Evolutionary conservation across 2,113 vertebrate species (phyloP).

Genomic region (Pleuronectes platessa): DNA sequence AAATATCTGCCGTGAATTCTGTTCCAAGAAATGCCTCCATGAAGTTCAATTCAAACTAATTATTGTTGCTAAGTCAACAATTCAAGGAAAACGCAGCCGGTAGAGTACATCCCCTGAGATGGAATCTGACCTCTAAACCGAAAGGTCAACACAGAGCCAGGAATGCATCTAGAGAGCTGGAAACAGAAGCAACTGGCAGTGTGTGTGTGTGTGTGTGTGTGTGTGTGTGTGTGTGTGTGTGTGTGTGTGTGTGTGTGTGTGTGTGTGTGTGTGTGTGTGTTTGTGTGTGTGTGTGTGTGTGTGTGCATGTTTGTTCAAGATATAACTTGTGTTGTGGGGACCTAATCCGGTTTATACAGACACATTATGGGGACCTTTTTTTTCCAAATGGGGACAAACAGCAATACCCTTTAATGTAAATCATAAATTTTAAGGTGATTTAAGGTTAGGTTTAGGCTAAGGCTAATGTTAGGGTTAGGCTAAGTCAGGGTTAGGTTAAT

Average conservation of each 20-base stretch:
- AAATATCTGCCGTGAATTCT: slow-evolving; percentile 58
- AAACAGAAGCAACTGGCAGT: slow-evolving; percentile 30
- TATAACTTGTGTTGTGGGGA: no score
- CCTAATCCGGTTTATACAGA: no score
- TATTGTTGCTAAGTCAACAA: slow-evolving; percentile 63
- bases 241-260: not conserved
- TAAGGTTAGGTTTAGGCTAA: no score
- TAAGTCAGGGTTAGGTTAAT: no score
- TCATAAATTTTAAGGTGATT: no score
- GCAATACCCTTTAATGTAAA: no score
- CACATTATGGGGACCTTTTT: no score
- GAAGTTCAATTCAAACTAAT: slow-evolving; percentile 60
- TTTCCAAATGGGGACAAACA: no score
- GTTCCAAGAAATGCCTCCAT: slow-evolving; percentile 47
- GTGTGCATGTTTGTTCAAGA: not conserved
- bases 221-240: not conserved
- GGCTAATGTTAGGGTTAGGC: no score
- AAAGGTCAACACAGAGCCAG: slow-evolving; percentile 49
- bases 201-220: not conserved
- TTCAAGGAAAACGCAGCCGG: slow-evolving; percentile 34
- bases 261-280: not conserved
- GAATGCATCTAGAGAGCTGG: slow-evolving; percentile 38
- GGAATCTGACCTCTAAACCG: slow-evolving; percentile 46
- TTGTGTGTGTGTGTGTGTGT: not conserved
- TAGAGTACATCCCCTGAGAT: slow-evolving; percentile 60